Evolutionary conservation across 2,888 invertebrate species (phyloP).

Genomic region (Drosophila mayaguana): DNA sequence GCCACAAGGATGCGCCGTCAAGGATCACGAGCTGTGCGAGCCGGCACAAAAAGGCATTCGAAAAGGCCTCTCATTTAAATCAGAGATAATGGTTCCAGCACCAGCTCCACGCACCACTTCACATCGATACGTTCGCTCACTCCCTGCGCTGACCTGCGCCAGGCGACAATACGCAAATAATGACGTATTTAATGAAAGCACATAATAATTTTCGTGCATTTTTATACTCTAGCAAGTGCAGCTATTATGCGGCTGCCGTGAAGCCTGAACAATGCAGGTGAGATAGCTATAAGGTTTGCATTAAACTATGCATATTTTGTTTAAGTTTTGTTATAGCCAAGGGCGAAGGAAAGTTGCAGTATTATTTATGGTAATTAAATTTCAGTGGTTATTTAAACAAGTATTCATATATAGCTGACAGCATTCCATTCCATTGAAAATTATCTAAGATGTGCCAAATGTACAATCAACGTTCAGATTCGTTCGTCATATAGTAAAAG

Average conservation of each 20-base stretch:
- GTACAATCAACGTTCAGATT: no score
- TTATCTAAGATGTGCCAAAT: no score
- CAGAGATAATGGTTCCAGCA: constrained; percentile 43
- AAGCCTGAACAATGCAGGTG: neutral
- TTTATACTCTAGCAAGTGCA: neutral
- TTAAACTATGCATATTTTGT: neutral
- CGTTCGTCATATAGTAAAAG: no score
- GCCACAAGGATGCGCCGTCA: constrained; percentile 37
- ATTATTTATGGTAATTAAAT: no score
- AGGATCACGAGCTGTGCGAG: constrained; percentile 27
- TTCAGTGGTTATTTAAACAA: no score
- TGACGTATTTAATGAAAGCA: constrained; percentile 71
- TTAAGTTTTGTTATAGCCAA: no score
- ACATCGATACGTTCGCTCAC: constrained; percentile 1
- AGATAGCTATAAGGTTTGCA: no score
- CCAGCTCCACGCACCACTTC: constrained; percentile 15
- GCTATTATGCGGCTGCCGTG: neutral
- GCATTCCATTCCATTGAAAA: no score
- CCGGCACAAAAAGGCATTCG: constrained; percentile 23
- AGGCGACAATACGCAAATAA: constrained; percentile 72
- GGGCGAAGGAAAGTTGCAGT: no score
- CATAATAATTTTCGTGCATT: constrained; percentile 42
- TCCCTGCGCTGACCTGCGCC: neutral
- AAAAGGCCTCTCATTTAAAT: constrained; percentile 43
- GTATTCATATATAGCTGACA: no score